Percentiles rank a stretch among this genome's conserved stretches.
These are phyloP conservation scores for Dromius quadrimaculatus DNA, from an alignment of 2,888 invertebrate species.

Conservation along the genomic window DNA sequence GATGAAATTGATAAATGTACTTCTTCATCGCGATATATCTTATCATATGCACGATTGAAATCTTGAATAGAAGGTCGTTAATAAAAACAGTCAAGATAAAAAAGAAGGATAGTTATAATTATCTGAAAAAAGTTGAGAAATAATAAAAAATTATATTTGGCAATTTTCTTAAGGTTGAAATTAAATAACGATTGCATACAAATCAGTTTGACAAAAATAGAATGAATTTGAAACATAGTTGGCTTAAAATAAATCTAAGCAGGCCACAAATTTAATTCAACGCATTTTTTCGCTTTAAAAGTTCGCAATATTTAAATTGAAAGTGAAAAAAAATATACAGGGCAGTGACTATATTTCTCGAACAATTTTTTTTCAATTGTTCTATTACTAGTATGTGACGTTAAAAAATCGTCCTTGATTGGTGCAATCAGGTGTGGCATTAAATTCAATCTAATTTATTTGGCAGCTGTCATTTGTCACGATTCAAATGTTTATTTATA, in stretches of 20 bases:
- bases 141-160: not conserved
- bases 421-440: too few relatives aligned
- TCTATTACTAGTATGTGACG: too few relatives aligned
- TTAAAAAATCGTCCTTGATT: too few relatives aligned
- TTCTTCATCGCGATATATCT: too few relatives aligned
- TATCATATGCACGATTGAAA: too few relatives aligned
- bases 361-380: too few relatives aligned
- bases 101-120: not conserved
- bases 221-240: slow-evolving; percentile 9
- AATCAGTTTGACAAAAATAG: not conserved
- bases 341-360: too few relatives aligned
- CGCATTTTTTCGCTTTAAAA: not conserved
- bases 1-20: too few relatives aligned
- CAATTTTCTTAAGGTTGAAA: not conserved
- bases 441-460: too few relatives aligned
- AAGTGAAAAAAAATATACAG: not conserved
- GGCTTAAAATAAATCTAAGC: slow-evolving; percentile 8
- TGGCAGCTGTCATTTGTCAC: too few relatives aligned
- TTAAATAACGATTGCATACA: not conserved
- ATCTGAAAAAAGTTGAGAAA: not conserved
- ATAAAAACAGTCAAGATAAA: not conserved
- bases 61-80: not conserved
- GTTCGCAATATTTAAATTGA: not conserved
- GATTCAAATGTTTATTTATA: too few relatives aligned
- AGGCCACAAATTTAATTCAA: slow-evolving; percentile 8